Percentiles rank a stretch among this genome's conserved stretches.
Evolutionary conservation across 2,113 vertebrate species (phyloP).

Genomic region (Climacteris rufus): DNA sequence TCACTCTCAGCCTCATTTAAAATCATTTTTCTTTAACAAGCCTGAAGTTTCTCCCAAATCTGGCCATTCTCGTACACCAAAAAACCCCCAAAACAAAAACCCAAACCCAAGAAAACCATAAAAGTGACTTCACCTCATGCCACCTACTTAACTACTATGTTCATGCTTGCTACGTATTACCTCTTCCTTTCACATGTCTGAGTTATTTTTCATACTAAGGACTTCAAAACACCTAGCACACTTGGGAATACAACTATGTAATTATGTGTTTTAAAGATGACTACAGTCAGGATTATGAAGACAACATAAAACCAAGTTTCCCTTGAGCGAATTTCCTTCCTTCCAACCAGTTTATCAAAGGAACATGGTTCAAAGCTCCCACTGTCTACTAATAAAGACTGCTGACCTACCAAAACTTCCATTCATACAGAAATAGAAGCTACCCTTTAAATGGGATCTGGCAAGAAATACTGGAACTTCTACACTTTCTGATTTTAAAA

Average conservation of each 20-base stretch:
- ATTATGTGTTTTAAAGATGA: background rate
- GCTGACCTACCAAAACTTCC: conserved; percentile 9
- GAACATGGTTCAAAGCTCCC: background rate
- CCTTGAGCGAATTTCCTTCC: background rate
- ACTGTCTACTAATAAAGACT: background rate
- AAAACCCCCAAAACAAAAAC: background rate
- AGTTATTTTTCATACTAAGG: background rate
- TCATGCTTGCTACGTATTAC: background rate
- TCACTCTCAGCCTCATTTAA: background rate
- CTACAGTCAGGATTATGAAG: background rate
- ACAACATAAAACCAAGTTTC: background rate
- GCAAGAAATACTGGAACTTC: conserved; percentile 57
- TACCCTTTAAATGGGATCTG: conserved; percentile 21
- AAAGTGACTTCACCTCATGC: background rate
- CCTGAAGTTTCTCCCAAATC: background rate
- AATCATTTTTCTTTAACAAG: background rate
- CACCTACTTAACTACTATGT: background rate
- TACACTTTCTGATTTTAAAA: conserved; percentile 56
- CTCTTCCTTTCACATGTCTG: background rate
- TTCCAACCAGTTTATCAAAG: background rate
- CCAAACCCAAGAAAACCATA: background rate
- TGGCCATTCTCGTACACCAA: background rate
- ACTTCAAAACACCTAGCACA: background rate
- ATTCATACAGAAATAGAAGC: conserved; percentile 33
- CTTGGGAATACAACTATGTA: background rate